Evolutionary conservation across 1,140 invertebrate species (phyloP).

Genomic region (Hypothenemus hampei): DNA sequence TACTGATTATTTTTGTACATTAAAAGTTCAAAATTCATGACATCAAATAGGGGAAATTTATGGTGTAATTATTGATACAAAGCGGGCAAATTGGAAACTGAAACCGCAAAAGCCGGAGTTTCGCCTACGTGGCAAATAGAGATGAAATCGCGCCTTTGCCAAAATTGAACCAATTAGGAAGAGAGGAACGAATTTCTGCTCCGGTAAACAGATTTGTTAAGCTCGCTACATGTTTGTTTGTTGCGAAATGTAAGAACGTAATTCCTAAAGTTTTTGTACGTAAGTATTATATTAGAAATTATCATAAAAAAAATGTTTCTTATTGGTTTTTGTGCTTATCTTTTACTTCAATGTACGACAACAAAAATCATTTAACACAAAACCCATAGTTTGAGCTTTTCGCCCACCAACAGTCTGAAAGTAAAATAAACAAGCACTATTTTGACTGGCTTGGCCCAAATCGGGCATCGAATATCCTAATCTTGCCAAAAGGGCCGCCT

Average conservation of each 20-base stretch:
- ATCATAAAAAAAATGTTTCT: too few relatives aligned
- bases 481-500: constrained; percentile 5
- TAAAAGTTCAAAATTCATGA: neutral
- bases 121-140: constrained; percentile 3
- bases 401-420: constrained; percentile 15
- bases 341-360: too few relatives aligned
- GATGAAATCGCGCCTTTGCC: neutral
- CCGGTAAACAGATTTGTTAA: too few relatives aligned
- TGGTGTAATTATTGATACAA: constrained; percentile 16
- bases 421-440: constrained; percentile 14
- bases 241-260: too few relatives aligned
- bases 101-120: constrained; percentile 1
- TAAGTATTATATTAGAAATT: too few relatives aligned
- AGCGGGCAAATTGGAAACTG: constrained; percentile 3
- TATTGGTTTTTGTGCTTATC: too few relatives aligned
- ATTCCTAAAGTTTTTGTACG: too few relatives aligned
- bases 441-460: constrained; percentile 12
- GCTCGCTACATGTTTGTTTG: too few relatives aligned
- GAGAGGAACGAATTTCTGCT: too few relatives aligned
- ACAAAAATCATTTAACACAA: too few relatives aligned
- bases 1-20: too few relatives aligned
- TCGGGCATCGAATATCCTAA: constrained; percentile 1
- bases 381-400: too few relatives aligned
- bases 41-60: constrained; percentile 7
- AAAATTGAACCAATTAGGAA: constrained; percentile 12